These are phyloP conservation scores for Alosa alosa DNA, from an alignment of 2,113 vertebrate species.

Conservation along the genomic window DNA sequence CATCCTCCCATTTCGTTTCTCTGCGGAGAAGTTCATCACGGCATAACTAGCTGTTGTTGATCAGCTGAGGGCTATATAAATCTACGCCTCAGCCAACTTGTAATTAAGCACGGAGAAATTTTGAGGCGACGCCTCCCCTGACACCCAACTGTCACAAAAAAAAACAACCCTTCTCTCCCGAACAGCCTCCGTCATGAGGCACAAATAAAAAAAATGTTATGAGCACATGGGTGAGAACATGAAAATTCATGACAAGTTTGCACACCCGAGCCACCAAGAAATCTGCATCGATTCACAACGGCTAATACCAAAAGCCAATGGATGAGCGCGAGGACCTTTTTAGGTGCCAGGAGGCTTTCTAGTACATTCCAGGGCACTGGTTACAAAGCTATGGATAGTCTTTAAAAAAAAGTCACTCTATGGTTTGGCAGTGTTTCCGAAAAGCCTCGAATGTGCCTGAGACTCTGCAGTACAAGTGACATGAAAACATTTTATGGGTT, in stretches of 20 bases:
- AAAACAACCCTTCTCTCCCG: background rate
- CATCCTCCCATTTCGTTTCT: conserved; percentile 1
- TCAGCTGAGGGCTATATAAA: conserved; percentile 18
- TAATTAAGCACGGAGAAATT: conserved; percentile 8
- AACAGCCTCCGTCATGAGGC: background rate
- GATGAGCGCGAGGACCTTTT: background rate
- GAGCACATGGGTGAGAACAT: background rate
- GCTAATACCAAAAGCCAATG: background rate
- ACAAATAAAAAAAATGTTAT: background rate
- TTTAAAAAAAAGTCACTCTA: background rate
- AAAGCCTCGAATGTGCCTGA: background rate
- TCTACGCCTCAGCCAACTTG: conserved; percentile 10
- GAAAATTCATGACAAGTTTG: background rate
- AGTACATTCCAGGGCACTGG: background rate
- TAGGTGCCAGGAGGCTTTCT: background rate
- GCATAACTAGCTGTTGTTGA: background rate
- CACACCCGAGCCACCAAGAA: background rate
- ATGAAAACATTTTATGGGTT: background rate
- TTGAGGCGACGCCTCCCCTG: background rate
- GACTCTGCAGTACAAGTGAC: background rate
- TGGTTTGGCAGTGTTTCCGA: background rate
- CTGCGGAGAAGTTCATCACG: background rate
- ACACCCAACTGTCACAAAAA: background rate
- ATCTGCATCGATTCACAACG: background rate
- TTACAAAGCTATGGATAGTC: conserved; percentile 13